These are phyloP conservation scores for Sylvilagus floridanus DNA, from an alignment of 2,797 vertebrate species.

Conservation along the genomic window DNA sequence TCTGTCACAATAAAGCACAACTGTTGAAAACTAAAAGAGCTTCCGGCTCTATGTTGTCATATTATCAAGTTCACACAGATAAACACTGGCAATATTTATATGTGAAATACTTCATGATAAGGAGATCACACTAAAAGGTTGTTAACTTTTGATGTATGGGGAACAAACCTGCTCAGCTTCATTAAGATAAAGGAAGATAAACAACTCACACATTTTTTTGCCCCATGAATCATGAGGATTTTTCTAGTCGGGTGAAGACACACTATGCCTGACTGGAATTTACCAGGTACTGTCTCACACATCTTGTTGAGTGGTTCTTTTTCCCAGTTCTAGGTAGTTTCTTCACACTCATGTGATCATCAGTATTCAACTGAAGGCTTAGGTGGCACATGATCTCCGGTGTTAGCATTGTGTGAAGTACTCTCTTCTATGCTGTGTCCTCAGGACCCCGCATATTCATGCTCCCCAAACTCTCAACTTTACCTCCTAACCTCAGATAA, in stretches of 20 bases:
- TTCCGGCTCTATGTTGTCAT: background rate
- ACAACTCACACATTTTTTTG: background rate
- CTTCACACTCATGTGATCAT: background rate
- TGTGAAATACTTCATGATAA: background rate
- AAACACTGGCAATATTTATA: background rate
- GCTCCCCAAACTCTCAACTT: background rate
- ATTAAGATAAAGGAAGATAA: conserved; percentile 20
- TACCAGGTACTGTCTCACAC: background rate
- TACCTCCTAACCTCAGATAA: background rate
- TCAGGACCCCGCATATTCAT: background rate
- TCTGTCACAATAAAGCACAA: background rate
- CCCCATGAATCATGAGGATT: background rate
- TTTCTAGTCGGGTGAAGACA: background rate
- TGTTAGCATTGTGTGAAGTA: background rate
- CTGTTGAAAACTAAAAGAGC: conserved; percentile 6
- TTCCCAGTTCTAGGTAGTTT: background rate
- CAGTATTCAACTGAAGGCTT: background rate
- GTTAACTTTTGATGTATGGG: background rate
- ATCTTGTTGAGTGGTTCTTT: background rate
- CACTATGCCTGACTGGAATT: background rate
- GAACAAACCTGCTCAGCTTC: background rate
- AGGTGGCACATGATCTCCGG: background rate
- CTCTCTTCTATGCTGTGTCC: background rate
- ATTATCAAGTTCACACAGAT: background rate
- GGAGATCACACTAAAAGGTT: background rate